Conservation (phyloP, 30 jellyfish, hydroid and myxozoan species). For the Haliclystus octoradiatus region DNA sequence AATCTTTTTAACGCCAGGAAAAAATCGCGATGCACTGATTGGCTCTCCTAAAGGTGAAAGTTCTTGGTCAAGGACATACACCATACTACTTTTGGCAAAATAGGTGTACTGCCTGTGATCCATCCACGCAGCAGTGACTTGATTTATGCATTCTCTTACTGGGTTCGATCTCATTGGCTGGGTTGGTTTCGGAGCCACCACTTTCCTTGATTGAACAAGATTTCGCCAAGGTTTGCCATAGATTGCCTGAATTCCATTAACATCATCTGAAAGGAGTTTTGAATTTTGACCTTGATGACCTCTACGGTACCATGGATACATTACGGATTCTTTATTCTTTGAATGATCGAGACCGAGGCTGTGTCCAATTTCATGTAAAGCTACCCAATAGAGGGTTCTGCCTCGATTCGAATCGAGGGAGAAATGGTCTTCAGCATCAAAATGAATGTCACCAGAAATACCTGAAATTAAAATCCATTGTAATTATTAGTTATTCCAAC, state of each 20-base stretch:
- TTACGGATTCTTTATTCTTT: constrained; percentile 44
- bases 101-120: constrained; percentile 18
- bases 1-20: constrained; percentile 43
- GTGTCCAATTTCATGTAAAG: constrained; percentile 62
- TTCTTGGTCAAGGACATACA: constrained; percentile 24
- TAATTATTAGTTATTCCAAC: too few species aligned
- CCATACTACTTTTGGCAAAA: constrained; percentile 33
- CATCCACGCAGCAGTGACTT: constrained; percentile 43
- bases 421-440: constrained; percentile 49
- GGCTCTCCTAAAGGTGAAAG: constrained; percentile 43
- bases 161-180: constrained; percentile 11
- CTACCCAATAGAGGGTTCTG: constrained; percentile 61
- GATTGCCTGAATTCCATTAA: constrained; percentile 55
- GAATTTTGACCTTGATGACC: constrained; percentile 50
- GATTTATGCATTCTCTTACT: constrained; percentile 16
- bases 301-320: constrained; percentile 94
- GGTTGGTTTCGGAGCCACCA: neutral
- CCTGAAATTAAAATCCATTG: constrained; percentile 27
- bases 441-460: constrained; percentile 57
- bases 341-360: constrained; percentile 89
- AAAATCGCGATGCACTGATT: constrained; percentile 6
- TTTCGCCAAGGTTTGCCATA: constrained; percentile 41
- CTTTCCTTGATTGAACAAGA: neutral
- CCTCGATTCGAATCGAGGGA: constrained; percentile 41
- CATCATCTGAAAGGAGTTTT: constrained; percentile 41